Evolutionary conservation across 2,113 vertebrate species (phyloP), one percentile per base, ranked within the genome.

Genomic region (Tychaedon coryphoeus): DNA sequence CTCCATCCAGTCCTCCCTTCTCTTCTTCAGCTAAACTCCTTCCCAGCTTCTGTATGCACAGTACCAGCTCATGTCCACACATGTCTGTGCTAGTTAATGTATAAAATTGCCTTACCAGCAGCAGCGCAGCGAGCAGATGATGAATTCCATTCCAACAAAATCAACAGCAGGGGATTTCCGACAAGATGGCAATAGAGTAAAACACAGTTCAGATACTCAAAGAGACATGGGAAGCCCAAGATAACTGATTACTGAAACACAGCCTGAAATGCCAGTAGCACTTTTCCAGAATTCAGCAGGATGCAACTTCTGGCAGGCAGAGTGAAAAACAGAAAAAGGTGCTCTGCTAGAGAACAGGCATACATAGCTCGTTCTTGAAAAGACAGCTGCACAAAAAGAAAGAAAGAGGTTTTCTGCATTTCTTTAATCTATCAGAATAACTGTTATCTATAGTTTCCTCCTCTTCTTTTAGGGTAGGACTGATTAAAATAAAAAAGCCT

Each of bases 101-200:
- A 86, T 43, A 86, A 84, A 85, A 91, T 23, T 82, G 61, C 90
- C 93, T 97, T 95, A 94, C 92, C 96, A 96, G 90, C 85, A 93
- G 90, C 95, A 92, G 91, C 79, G 67, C 47, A 92, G 86, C 0
- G 72, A 93, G 84, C 93, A 95, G 91, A 94, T 62, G 92, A 96
- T 73, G 56, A 96, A 97, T 96, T 96, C 95, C 92, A 94, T 97
- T 96, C 87, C 80, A 92, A 45, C 57, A 88, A 84, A 92, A 93
- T 77, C 67, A 83, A 70, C 75, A 81, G 89, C 85, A 42, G 92
- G 91, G 89, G 90, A 96, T 95, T 96, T 96, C 94, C 92, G 1
- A 70, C 77, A 88, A 51, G 70, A 91, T 26, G 33, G 69, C 71
- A 65, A 75, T 6, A 67, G 58, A 61, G 60, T 42, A 82, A 86